phyloP scores from a whole-genome alignment of 2,797 vertebrate genomes.

The Zenarchopterus dispar region DNA sequence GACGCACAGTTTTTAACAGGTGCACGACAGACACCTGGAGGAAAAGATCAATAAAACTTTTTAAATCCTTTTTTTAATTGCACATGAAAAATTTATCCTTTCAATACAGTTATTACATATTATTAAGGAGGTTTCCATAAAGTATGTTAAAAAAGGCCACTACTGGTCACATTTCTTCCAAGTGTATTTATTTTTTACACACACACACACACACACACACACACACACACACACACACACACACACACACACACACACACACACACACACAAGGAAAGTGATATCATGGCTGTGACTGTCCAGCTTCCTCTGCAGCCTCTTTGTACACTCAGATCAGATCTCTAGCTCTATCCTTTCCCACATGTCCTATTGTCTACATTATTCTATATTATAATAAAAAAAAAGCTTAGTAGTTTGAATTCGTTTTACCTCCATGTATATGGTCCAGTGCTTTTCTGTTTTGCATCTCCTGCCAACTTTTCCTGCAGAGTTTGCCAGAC shows the following conservation, averaged over 20 bases:
- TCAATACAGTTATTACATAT: neutral
- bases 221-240: too few relatives aligned
- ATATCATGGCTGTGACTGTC: too few relatives aligned
- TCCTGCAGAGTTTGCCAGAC: neutral
- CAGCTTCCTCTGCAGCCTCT: neutral
- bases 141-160: neutral
- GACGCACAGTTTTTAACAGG: constrained; percentile 93
- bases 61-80: too few relatives aligned
- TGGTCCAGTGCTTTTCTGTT: neutral
- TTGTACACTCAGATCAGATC: neutral
- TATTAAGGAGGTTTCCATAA: neutral
- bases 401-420: neutral
- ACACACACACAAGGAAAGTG: too few relatives aligned
- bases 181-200: too few relatives aligned
- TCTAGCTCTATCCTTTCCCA: neutral
- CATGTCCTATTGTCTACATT: too few relatives aligned
- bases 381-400: neutral
- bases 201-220: too few relatives aligned
- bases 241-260: too few relatives aligned
- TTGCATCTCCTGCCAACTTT: neutral
- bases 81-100: too few relatives aligned
- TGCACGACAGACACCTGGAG: constrained; percentile 94
- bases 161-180: neutral
- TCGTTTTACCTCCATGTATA: neutral
- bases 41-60: neutral